Evolutionary conservation across 2,797 vertebrate genomes (phyloP).

Genomic region (Poecilia wingei): DNA sequence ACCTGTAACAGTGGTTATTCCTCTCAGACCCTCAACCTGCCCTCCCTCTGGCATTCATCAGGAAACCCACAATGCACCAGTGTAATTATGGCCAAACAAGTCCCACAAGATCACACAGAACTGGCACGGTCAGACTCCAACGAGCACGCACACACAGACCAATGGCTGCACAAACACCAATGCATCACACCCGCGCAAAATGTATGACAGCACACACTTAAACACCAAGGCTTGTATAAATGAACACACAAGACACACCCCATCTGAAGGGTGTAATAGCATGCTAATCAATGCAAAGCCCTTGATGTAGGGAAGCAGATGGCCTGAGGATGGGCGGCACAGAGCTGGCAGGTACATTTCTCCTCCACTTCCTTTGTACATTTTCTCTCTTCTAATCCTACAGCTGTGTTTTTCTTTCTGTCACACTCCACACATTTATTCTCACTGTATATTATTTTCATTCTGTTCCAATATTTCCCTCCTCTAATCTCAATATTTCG

Average conservation of each 20-base stretch:
- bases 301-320: constrained; percentile 77
- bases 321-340: constrained; percentile 67
- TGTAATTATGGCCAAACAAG: constrained; percentile 87
- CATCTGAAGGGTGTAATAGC: constrained; percentile 69
- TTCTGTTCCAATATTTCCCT: constrained; percentile 50
- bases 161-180: constrained; percentile 41
- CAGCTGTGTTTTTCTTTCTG: constrained; percentile 35
- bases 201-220: constrained; percentile 38
- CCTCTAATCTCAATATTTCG: constrained; percentile 62
- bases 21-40: constrained; percentile 57
- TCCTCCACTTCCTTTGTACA: constrained; percentile 41
- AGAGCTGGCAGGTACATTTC: constrained; percentile 68
- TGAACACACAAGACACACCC: constrained; percentile 51
- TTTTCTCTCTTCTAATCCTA: constrained; percentile 31
- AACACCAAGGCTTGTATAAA: constrained; percentile 34
- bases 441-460: constrained; percentile 41
- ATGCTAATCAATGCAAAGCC: constrained; percentile 76
- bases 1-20: constrained; percentile 69
- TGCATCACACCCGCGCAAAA: constrained; percentile 41
- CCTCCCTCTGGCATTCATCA: constrained; percentile 76
- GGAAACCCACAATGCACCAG: constrained; percentile 83
- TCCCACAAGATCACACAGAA: constrained; percentile 77
- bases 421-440: constrained; percentile 19
- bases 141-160: constrained; percentile 18
- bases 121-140: constrained; percentile 34